Percentiles rank a stretch among this genome's conserved stretches.
Evolutionary conservation across 2,797 vertebrate genomes (phyloP).

Genomic region (Phyllotis vaccarum): DNA sequence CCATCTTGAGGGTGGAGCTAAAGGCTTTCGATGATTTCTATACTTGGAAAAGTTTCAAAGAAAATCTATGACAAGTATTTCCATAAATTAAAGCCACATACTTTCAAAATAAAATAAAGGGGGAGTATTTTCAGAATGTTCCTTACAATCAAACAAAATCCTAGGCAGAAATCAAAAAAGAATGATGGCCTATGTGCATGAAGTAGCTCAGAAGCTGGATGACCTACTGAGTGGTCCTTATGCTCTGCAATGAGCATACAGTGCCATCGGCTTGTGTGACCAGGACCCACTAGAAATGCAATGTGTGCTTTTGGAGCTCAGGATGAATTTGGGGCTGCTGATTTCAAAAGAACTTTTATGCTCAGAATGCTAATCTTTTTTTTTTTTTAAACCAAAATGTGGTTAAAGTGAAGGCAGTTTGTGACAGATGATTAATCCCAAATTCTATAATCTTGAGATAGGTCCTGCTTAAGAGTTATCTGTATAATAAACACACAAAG

Average conservation of each 20-base stretch:
- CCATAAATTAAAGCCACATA: neutral
- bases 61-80: conserved; percentile 32
- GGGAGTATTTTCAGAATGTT: neutral
- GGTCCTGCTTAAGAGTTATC: neutral
- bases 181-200: neutral
- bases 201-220: neutral
- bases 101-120: neutral
- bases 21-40: neutral
- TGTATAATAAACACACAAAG: neutral
- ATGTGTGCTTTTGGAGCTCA: conserved; percentile 10
- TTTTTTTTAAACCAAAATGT: neutral
- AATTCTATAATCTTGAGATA: neutral
- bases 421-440: neutral
- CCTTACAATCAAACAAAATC: conserved; percentile 38
- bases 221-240: neutral
- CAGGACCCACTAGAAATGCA: neutral
- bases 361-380: neutral
- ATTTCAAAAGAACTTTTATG: conserved; percentile 48
- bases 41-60: conserved; percentile 28
- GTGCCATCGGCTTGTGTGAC: neutral
- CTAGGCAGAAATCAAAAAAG: neutral
- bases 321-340: neutral
- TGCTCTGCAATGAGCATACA: neutral
- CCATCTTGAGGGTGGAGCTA: neutral
- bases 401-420: neutral